Conservation (phyloP, 1,140 invertebrate genomes). For the Zelostemma sp. region DNA sequence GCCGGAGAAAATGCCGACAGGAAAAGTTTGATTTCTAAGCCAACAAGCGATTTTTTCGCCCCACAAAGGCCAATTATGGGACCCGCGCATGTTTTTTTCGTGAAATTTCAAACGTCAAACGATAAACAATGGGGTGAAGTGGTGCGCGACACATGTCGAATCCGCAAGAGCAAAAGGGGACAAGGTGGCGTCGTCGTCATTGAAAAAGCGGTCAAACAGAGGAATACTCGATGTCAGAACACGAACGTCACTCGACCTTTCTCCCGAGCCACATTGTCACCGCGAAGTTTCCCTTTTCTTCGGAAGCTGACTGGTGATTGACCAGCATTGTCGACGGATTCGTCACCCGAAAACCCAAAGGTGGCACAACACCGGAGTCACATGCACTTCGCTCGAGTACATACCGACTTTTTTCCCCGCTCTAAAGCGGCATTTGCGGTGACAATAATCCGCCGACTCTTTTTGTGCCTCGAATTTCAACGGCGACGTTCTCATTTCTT, state of each 20-base stretch:
- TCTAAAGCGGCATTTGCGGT: too few relatives aligned
- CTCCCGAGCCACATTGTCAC: conserved; percentile 33
- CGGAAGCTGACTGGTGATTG: conserved; percentile 31
- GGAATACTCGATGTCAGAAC: conserved; percentile 41
- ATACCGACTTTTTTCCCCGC: too few relatives aligned
- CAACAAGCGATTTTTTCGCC: too few relatives aligned
- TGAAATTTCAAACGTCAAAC: not conserved
- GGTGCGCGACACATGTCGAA: conserved; percentile 30
- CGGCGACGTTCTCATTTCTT: too few relatives aligned
- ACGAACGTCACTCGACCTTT: conserved; percentile 42
- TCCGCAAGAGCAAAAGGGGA: conserved; percentile 10
- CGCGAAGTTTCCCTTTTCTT: conserved; percentile 23
- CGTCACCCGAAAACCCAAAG: conserved; percentile 29
- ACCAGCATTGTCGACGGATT: conserved; percentile 40
- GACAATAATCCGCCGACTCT: too few relatives aligned
- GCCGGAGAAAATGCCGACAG: not conserved
- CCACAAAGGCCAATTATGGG: too few relatives aligned
- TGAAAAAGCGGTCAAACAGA: conserved; percentile 42
- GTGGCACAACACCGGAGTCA: conserved; percentile 2
- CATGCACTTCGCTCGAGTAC: not conserved
- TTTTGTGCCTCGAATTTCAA: too few relatives aligned
- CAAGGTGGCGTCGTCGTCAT: conserved; percentile 6
- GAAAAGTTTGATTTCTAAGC: conserved; percentile 21
- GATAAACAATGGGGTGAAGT: conserved; percentile 17
- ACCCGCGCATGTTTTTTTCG: not conserved